phyloP scores from a whole-genome alignment of 2,888 invertebrate species.

The Orchesellides sinensis region DNA sequence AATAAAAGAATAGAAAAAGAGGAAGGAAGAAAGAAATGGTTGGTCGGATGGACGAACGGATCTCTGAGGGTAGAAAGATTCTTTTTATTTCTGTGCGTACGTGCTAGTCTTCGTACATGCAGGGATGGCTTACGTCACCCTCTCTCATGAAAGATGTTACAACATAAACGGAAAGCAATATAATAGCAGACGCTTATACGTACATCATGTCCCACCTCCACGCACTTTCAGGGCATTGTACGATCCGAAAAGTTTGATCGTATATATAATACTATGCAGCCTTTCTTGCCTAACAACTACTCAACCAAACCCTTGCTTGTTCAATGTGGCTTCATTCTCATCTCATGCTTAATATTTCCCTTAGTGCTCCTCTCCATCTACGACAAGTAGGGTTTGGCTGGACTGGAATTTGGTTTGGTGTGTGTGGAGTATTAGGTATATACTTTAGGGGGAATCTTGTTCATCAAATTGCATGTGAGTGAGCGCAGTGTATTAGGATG shows the following conservation, averaged over 20 bases:
- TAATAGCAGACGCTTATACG: constrained; percentile 1
- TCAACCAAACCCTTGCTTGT: constrained; percentile 44
- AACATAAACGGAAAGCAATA: background rate
- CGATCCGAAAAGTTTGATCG: constrained; percentile 24
- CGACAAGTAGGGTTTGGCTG: constrained; percentile 4
- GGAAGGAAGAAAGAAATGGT: constrained; percentile 34
- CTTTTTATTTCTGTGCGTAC: constrained; percentile 55
- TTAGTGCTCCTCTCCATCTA: background rate
- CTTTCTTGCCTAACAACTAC: constrained; percentile 27
- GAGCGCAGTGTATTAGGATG: background rate
- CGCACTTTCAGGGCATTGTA: constrained; percentile 69
- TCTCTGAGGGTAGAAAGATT: background rate
- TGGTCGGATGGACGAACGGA: background rate
- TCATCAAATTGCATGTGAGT: background rate
- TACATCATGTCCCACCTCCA: constrained; percentile 64
- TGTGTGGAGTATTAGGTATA: background rate
- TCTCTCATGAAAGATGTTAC: constrained; percentile 28
- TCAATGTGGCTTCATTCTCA: background rate
- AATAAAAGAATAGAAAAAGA: constrained; percentile 9
- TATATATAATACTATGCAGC: background rate
- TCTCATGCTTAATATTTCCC: background rate
- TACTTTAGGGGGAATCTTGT: background rate
- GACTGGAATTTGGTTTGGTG: constrained; percentile 15
- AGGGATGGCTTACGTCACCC: constrained; percentile 63
- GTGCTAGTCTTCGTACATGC: constrained; percentile 40